Conservation (phyloP, 2,888 invertebrate genomes). For the Rotaria macrura region DNA sequence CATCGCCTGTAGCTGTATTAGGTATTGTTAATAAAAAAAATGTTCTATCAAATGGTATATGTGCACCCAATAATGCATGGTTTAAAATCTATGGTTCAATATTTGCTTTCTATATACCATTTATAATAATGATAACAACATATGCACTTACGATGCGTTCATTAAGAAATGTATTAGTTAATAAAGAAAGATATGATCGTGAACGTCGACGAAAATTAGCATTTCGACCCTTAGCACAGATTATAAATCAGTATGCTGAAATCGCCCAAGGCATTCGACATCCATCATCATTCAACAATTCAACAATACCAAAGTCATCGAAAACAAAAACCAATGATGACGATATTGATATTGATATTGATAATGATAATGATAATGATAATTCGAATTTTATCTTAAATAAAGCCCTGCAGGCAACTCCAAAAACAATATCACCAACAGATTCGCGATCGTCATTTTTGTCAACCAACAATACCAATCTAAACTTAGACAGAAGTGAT, state of each 20-base stretch:
- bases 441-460: neutral
- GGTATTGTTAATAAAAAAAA: conserved; percentile 57
- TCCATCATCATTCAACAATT: neutral
- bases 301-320: neutral
- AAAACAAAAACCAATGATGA: neutral
- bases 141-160: conserved; percentile 79
- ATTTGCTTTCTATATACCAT: conserved; percentile 86
- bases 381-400: neutral
- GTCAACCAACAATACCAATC: neutral
- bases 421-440: neutral
- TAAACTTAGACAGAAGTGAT: neutral
- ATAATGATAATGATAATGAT: neutral
- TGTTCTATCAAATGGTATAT: conserved; percentile 35
- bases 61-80: conserved; percentile 36
- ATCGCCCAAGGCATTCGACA: neutral
- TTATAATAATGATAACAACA: conserved; percentile 82
- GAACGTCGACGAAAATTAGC: neutral
- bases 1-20: conserved; percentile 52
- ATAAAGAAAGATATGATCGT: conserved; percentile 1
- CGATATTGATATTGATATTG: too few species aligned
- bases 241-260: conserved; percentile 4
- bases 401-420: neutral
- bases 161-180: conserved; percentile 55
- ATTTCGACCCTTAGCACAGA: neutral
- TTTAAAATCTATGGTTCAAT: conserved; percentile 76